Evolutionary conservation across 1,140 invertebrate species (phyloP), one percentile per base, ranked within the genome.

Genomic region (Maconellicoccus hirsutus): DNA sequence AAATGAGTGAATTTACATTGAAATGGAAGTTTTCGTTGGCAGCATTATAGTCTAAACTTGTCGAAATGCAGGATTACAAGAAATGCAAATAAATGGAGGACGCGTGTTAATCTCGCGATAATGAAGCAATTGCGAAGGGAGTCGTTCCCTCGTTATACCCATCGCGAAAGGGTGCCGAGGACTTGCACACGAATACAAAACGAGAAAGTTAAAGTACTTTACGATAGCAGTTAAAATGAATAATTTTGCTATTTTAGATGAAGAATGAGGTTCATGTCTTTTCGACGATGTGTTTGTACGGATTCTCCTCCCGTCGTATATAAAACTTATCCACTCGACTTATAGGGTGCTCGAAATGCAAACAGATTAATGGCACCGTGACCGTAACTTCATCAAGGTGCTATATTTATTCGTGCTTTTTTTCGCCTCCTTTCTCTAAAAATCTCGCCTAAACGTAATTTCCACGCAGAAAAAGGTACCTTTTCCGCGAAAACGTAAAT

Each of bases 31-130:
- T 66, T 66, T 66, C 61, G 25, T 66, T 26, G 22, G 61, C 25
- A 25, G 22, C 61, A 66, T 66, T 66, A 66, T 66, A 23, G 61
- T 26, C 25, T 23, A 26, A 66, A 66, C 61, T 66, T 66, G 61
- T 66, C 61, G 61, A 66, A 66, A 66, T 66, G 61, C 61, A 66
- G 61, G 61, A 66, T 66, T 66, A 66, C 61, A 66, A 66, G 61
- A 66, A 66, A 66, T 66, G 61, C 61, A 66, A 66, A 66, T 66
- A 66, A 66, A 66, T 26, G 25, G 61, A 66, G 61, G 61, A 66
- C 61, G 61, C 61, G 61, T 66, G 61, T 66, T 66, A 66, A 66
- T 66, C 61, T 66, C 61, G 61, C 61, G 61, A 66, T 66, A 66
- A 66, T 66, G 61, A 66, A 66, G 61, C 61, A 66, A 66, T 66